Conservation (phyloP, 2,888 invertebrate genomes). For the Noctuana brunneofusca region DNA sequence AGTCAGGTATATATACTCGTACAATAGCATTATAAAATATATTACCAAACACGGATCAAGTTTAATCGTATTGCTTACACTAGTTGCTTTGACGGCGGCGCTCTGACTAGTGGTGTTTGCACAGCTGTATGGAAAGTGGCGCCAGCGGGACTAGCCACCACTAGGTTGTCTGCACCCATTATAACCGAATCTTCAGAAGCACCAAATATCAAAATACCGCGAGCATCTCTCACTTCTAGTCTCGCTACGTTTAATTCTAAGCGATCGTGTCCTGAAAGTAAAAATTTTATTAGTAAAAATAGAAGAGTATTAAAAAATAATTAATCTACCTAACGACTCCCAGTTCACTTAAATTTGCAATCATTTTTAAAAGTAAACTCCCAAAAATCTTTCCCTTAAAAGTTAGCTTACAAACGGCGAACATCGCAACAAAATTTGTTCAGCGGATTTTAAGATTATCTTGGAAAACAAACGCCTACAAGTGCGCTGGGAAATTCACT, state of each 20-base stretch:
- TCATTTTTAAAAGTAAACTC: conserved; percentile 28
- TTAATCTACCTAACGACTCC: conserved; percentile 4
- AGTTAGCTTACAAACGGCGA: conserved; percentile 33
- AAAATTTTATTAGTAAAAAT: background rate
- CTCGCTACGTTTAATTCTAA: conserved; percentile 90
- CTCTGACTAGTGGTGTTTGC: conserved; percentile 92
- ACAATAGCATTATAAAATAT: no score
- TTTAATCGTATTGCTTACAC: conserved; percentile 82
- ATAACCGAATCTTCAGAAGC: conserved; percentile 91
- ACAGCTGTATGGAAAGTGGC: conserved; percentile 92
- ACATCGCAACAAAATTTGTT: conserved; percentile 35
- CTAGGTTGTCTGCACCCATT: conserved; percentile 91
- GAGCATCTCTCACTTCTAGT: conserved; percentile 91
- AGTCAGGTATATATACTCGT: no score
- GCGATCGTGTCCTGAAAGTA: conserved; percentile 88
- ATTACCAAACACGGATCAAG: no score
- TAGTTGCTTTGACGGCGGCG: conserved; percentile 92
- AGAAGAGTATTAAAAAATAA: background rate
- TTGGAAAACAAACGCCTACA: conserved; percentile 35
- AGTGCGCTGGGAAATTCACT: conserved; percentile 26
- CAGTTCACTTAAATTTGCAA: conserved; percentile 18
- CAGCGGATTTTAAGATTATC: conserved; percentile 35
- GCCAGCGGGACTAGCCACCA: conserved; percentile 92
- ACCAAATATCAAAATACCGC: conserved; percentile 90
- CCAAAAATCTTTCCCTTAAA: conserved; percentile 26